phyloP scores from a whole-genome alignment of 2,113 vertebrate genomes.

The Terrapene triunguis region DNA sequence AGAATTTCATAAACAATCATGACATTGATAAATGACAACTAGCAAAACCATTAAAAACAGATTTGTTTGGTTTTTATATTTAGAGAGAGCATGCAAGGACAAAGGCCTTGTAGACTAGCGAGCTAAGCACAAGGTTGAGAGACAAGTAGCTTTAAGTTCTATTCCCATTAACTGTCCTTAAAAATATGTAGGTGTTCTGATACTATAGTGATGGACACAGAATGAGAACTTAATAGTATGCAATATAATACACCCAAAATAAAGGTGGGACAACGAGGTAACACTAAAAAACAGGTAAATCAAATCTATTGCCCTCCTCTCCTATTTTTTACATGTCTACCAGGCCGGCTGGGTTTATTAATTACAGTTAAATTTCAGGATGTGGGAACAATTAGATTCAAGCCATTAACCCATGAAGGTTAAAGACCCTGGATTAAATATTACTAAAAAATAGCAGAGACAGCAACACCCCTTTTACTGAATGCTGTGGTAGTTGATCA shows the following conservation, averaged over 20 bases:
- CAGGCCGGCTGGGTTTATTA: background rate
- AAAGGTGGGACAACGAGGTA: accelerated
- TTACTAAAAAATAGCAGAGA: background rate
- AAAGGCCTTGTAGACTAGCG: background rate
- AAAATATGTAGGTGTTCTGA: background rate
- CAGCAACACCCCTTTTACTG: background rate
- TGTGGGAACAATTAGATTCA: background rate
- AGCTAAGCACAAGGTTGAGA: background rate
- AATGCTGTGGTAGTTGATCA: background rate
- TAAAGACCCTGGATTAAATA: background rate
- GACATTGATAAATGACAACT: background rate
- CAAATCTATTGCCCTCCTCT: background rate
- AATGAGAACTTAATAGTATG: background rate
- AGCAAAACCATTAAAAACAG: background rate
- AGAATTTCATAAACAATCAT: background rate
- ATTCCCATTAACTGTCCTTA: background rate
- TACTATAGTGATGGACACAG: background rate
- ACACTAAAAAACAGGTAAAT: background rate
- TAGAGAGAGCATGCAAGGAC: background rate
- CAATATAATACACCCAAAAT: background rate
- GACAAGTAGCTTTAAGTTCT: background rate
- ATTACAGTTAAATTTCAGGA: background rate
- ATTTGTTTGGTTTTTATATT: background rate
- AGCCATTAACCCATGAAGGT: background rate
- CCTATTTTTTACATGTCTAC: background rate